Evolutionary conservation across 1,140 invertebrate genomes (phyloP), one percentile per base, ranked within the genome.

Genomic region (Lasioglossum albipes): DNA sequence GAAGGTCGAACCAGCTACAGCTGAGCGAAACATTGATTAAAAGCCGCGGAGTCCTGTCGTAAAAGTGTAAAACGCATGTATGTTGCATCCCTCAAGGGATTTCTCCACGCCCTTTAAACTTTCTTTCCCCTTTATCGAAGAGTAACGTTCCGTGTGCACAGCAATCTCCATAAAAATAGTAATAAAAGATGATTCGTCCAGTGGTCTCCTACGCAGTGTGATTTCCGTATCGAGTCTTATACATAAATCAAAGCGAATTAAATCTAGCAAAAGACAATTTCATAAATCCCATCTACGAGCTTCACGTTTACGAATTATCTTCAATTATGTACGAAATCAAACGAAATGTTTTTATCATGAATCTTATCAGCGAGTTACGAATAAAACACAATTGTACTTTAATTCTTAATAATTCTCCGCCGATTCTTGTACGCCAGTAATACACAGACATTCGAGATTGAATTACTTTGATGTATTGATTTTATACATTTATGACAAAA

Each of bases 11-110:
- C 54, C 54, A 57, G 27, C n/a, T 59, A 22, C n/a, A n/a, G 20
- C n/a, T 59, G n/a, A 59, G 57, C 57, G 57, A n/a, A 59, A 59
- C 18, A 59, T 59, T 59, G 57, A 59, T 59, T 59, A 59, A 59
- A 59, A 59, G 57, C 57, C 18, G 18, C 18, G 18, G 20, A 9
- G 57, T 7, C 57, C 7, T 6, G 57, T 59, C 52, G 57, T 59
- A 59, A 59, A 59, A 59, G 20, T 59, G 20, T n/a, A 59, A 59
- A 59, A 20, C 7, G n/a, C 20, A 59, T 59, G n/a, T 9, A n/a
- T 59, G 18, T n/a, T 20, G 7, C 57, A 7, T 59, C 20, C 7
- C n/a, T 27, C 57, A n/a, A 20, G 1, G 20, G 57, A 20, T n/a
- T n/a, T 59, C 57, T n/a, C 7, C 18, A 20, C 57, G 7, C 20